phyloP scores from a whole-genome alignment of 2,797 vertebrate genomes.

The Synanceia verrucosa region DNA sequence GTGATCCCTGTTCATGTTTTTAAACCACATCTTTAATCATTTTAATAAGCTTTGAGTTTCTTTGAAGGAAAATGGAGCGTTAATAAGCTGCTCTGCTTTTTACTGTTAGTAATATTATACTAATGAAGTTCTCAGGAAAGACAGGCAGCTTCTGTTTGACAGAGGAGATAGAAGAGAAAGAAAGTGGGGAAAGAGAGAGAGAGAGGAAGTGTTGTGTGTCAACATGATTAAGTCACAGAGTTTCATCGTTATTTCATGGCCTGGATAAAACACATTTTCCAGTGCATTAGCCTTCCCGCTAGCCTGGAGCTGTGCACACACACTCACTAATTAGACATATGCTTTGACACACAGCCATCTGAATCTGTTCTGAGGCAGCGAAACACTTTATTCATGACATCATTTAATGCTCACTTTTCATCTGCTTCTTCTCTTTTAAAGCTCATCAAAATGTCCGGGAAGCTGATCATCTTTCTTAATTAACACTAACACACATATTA shows the following conservation, averaged over 20 bases:
- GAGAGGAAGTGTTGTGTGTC: slow-evolving; percentile 52
- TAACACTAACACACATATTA: too few species aligned
- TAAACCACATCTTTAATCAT: not conserved
- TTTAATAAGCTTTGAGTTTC: not conserved
- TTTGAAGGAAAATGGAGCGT: not conserved
- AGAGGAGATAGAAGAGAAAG: not conserved
- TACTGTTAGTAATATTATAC: slow-evolving; percentile 20
- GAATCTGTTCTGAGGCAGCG: slow-evolving; percentile 70
- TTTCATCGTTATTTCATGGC: slow-evolving; percentile 79
- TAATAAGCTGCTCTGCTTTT: not conserved
- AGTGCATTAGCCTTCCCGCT: slow-evolving; percentile 78
- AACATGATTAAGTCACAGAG: slow-evolving; percentile 79
- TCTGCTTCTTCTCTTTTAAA: slow-evolving; percentile 15
- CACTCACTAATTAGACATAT: slow-evolving; percentile 69
- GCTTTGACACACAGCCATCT: slow-evolving; percentile 70
- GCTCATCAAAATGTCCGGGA: not conserved
- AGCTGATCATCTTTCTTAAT: not conserved
- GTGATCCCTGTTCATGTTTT: not conserved
- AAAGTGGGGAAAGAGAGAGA: slow-evolving; percentile 28
- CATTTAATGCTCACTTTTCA: slow-evolving; percentile 15
- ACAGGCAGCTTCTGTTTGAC: slow-evolving; percentile 32
- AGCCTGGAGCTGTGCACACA: slow-evolving; percentile 66
- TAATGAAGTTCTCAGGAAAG: slow-evolving; percentile 39
- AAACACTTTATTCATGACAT: slow-evolving; percentile 58
- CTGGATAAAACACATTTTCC: slow-evolving; percentile 72